Base-by-base conservation (phyloP, 2,113 vertebrate genomes). In the Chloropsis hardwickii region DNA sequence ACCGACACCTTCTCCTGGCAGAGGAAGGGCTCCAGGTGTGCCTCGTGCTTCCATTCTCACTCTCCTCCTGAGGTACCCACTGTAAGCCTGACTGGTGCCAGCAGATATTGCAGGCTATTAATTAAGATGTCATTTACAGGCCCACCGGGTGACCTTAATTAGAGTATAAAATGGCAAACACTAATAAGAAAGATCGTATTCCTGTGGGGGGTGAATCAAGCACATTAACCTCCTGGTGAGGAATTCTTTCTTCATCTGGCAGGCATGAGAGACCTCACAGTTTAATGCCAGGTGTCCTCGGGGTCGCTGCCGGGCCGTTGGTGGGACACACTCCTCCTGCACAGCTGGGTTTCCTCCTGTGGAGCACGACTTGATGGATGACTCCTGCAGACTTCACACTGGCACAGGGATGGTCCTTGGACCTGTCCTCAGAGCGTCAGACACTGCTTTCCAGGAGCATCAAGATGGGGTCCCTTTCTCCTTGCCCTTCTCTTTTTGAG, bases 91-190 rank as follows among this genome's bases (percentile, higher is more conserved):
- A 37, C 93, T 85, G 79, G 91, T 3, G 12, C 88, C 25, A 73
- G 87, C 88, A 86, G 76, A 60, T 74, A 95, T 69, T 50, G 16
- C 12, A 64, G 84, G 58, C 69, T 92, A 88, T 96, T 97, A 95
- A 97, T 96, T 95, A 97, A 91, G 91, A 92, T 86, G 96, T 96
- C 95, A 96, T 95, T 98, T 95, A 94, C 54, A 92, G 93, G 77
- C 85, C 87, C 89, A 25, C 79, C 74, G 95, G 85, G 92, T 94
- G 94, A 96, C 94, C 87, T 91, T 94, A 97, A 95, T 96, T 97
- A 96, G 96, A 91, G 56, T 65, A 42, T 73, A 58, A 94, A 95
- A 94, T 66, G 91, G 86, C 65, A 95, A 95, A 85, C 24, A 86
- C 89, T 96, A 96, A 88, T 92, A 91, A 96, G 96, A 86, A 81